Base-by-base conservation (phyloP, 1,140 invertebrate species). In the Chelonus insularis region DNA sequence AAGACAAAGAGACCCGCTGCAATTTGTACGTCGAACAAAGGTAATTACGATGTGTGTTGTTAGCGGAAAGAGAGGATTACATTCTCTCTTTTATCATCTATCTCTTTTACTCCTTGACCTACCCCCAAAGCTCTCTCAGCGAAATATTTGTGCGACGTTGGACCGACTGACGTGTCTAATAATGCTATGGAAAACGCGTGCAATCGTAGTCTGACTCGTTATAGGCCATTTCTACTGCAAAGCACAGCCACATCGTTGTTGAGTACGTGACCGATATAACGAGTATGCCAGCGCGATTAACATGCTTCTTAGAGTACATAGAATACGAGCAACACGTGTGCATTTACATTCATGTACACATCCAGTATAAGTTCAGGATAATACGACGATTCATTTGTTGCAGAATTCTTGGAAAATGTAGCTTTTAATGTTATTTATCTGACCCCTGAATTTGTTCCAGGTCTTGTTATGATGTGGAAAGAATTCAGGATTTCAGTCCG, bases 11-110 rank as follows among this genome's bases (percentile, higher is more conserved):
- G 23, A 54, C 60, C 63, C 63, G 65, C 64, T 56, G 61, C 63
- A 68, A 60, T 59, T 67, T 65, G 51, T 67, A 65, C 63, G 47
- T 64, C 66, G 63, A 60, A 67, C 65, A 62, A 52, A 68, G 63
- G 63, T 70, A 70, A 70, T 68, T 70, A 68, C 55, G 7, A 20
- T 48, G 47, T 36, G 25, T 63, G 56, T 41, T 51, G 47, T 34
- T 37, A 29, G 55, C 20, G 20, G 2, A 23, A 50, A 50, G 16
- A 36, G 21, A 32, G 21, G 36, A 56, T 23, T 23, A 29, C 55
- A 29, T 43, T 43, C 16, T 4, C 41, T 16, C 12, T 11, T 52
- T 18, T 20, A 18, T 4, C 25, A 43, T 37, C 39, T 34, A 18
- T 47, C 45, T 32, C 56, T 48, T 58, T 34, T 32, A 16, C 41